Evolutionary conservation across 1,140 invertebrate species (phyloP).

Genomic region (Euwallacea fornicatus): DNA sequence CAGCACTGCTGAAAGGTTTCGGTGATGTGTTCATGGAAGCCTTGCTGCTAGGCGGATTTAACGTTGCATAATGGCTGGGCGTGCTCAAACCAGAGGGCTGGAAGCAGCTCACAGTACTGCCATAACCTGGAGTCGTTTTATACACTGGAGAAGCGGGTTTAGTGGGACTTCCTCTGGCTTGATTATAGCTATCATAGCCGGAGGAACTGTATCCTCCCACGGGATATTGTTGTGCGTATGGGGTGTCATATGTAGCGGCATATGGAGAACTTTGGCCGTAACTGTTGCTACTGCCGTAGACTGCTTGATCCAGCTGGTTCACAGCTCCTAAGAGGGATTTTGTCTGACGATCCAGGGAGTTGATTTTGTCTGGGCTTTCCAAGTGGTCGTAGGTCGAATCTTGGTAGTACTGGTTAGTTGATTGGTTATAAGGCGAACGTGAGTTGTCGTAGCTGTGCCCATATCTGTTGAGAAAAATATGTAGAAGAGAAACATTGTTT

Average conservation of each 20-base stretch:
- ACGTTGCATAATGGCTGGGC: conserved; percentile 23
- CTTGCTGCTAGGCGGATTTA: conserved; percentile 28
- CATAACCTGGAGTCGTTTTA: conserved; percentile 7
- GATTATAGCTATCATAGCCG: conserved; percentile 16
- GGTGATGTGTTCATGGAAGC: conserved; percentile 26
- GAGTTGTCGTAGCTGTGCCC: conserved; percentile 19
- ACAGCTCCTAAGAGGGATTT: conserved; percentile 43
- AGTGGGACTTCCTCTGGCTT: conserved; percentile 4
- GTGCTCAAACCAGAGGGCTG: conserved; percentile 10
- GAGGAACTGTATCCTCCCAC: background rate
- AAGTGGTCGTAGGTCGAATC: conserved; percentile 48
- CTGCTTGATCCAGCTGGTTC: conserved; percentile 45
- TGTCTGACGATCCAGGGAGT: conserved; percentile 47
- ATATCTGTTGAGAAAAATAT: conserved; percentile 2
- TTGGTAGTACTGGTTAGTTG: conserved; percentile 40
- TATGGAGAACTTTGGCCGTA: conserved; percentile 41
- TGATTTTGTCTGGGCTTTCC: conserved; percentile 51
- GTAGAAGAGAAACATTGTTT: background rate
- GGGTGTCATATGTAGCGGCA: background rate
- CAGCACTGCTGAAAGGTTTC: conserved; percentile 31
- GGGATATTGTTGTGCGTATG: background rate
- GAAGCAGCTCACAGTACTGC: conserved; percentile 13
- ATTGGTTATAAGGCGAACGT: conserved; percentile 27
- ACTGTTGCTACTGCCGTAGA: conserved; percentile 44
- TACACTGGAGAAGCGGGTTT: conserved; percentile 1